Conservation (phyloP, 2,797 vertebrate genomes). For the Chanos chanos region DNA sequence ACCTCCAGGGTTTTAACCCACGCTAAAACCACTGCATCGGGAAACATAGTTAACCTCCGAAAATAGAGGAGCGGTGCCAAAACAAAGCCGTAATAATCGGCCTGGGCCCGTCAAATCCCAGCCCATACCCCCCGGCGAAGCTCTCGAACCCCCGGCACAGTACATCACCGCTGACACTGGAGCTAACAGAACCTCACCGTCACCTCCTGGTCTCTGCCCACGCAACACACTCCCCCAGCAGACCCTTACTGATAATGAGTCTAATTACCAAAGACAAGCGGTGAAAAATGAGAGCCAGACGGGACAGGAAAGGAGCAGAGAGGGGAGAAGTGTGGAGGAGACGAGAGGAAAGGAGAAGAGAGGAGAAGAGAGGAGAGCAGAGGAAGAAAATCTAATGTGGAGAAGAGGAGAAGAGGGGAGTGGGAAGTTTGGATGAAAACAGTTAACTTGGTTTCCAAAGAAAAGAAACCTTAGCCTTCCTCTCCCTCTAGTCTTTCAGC, state of each 20-base stretch:
- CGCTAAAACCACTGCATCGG: slow-evolving; percentile 5
- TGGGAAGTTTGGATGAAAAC: slow-evolving; percentile 21
- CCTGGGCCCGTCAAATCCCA: slow-evolving; percentile 37
- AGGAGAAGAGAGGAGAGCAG: too few species aligned
- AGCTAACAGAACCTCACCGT: too few species aligned
- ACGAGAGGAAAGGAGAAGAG: neutral
- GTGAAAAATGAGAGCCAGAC: too few species aligned
- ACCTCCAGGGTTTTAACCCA: slow-evolving; percentile 17
- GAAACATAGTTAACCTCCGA: slow-evolving; percentile 39
- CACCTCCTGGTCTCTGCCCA: too few species aligned
- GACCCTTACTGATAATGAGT: too few species aligned
- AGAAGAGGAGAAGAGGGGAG: slow-evolving; percentile 3
- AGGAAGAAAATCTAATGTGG: neutral
- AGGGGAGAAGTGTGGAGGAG: neutral
- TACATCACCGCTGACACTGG: neutral
- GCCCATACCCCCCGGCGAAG: slow-evolving; percentile 23
- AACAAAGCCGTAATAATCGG: slow-evolving; percentile 46
- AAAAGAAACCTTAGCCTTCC: slow-evolving; percentile 43
- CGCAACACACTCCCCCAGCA: too few species aligned
- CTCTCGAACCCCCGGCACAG: neutral
- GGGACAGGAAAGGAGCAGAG: neutral
- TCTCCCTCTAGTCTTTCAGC: slow-evolving; percentile 18
- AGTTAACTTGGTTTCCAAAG: slow-evolving; percentile 33
- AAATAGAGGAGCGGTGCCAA: slow-evolving; percentile 43
- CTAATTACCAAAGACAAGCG: neutral